These are phyloP conservation scores for Smutsia temminckii DNA, from an alignment of 2,797 vertebrate genomes.

Conservation along the genomic window DNA sequence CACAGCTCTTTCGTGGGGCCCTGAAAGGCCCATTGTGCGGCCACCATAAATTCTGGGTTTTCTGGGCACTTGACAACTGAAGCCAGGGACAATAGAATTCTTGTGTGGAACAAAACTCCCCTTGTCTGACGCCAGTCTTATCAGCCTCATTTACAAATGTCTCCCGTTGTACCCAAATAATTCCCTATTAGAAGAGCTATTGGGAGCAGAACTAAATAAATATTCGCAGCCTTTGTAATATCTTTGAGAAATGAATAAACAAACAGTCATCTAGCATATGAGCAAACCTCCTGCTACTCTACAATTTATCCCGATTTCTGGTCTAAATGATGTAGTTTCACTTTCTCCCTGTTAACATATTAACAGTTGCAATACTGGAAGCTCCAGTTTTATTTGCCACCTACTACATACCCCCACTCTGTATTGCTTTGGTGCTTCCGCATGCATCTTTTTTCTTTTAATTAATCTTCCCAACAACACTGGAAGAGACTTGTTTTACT, in stretches of 20 bases:
- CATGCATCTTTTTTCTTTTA: neutral
- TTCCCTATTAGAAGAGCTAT: conserved; percentile 88
- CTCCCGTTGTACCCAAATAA: conserved; percentile 90
- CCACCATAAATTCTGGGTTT: conserved; percentile 91
- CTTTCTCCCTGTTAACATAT: neutral
- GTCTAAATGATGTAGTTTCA: neutral
- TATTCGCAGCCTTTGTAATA: conserved; percentile 86
- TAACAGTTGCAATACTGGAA: neutral
- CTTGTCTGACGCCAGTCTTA: conserved; percentile 90
- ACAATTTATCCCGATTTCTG: conserved; percentile 38
- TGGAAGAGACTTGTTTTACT: neutral
- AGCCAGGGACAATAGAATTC: conserved; percentile 91
- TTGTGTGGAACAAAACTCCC: conserved; percentile 91
- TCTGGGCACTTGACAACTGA: conserved; percentile 92
- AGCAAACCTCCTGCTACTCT: conserved; percentile 62
- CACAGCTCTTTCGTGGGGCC: conserved; percentile 87
- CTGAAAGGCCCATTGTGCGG: conserved; percentile 92
- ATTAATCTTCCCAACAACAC: neutral
- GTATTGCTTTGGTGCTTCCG: neutral
- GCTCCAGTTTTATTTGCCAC: neutral
- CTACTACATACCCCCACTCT: neutral
- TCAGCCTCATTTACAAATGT: conserved; percentile 93
- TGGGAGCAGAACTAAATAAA: conserved; percentile 89
- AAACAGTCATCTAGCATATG: conserved; percentile 73
- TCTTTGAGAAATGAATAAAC: conserved; percentile 83